Percentiles rank a stretch among this genome's conserved stretches.
phyloP scores from a whole-genome alignment of 2,888 invertebrate species.

The Eulithis testata region DNA sequence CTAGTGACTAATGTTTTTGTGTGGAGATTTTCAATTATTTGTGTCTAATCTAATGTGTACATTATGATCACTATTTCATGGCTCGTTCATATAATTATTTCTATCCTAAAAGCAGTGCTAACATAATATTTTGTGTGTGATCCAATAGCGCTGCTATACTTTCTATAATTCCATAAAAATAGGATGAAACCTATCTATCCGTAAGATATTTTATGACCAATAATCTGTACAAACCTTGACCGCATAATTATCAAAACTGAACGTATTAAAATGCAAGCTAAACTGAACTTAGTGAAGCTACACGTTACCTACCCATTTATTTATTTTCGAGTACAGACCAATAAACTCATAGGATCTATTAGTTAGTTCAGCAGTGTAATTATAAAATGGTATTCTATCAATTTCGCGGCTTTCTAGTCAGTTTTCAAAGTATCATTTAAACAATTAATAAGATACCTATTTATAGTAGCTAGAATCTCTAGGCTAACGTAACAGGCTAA shows the following conservation, averaged over 20 bases:
- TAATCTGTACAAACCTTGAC: neutral
- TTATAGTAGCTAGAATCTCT: no score
- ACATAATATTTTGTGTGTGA: conserved; percentile 12
- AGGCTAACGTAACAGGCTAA: no score
- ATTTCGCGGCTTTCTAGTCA: no score
- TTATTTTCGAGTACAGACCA: no score
- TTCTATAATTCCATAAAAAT: neutral
- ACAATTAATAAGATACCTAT: no score
- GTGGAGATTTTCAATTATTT: conserved; percentile 22
- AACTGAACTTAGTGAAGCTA: no score
- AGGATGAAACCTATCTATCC: neutral
- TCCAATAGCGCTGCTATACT: neutral
- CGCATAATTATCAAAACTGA: conserved; percentile 12
- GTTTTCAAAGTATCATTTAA: no score
- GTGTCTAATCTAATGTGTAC: neutral
- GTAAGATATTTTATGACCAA: neutral
- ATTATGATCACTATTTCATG: neutral
- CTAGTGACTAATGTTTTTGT: conserved; percentile 34
- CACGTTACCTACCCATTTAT: no score
- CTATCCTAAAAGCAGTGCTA: conserved; percentile 11
- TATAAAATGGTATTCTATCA: no score
- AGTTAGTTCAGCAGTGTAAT: no score
- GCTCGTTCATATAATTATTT: no score
- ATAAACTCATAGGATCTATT: no score
- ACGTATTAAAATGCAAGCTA: neutral